phyloP scores from a whole-genome alignment of 2,888 invertebrate genomes.

The Fragum whitleyi region DNA sequence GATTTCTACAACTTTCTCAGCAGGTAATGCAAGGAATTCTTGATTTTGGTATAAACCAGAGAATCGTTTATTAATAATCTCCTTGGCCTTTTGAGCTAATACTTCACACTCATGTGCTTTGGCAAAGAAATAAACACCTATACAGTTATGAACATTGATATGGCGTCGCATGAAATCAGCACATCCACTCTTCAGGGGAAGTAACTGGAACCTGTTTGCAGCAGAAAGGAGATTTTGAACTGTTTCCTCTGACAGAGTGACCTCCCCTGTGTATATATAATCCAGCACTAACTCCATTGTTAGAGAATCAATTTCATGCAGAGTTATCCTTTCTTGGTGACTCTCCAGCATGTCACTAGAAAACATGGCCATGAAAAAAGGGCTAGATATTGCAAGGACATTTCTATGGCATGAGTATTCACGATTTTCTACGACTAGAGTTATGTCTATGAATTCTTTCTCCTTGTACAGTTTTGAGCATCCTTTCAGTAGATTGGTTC shows the following conservation, averaged over 20 bases:
- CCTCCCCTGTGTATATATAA: slow-evolving; percentile 83
- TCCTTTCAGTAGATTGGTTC: slow-evolving; percentile 74
- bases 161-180: slow-evolving; percentile 84
- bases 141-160: slow-evolving; percentile 81
- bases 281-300: slow-evolving; percentile 81
- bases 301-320: slow-evolving; percentile 79
- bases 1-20: slow-evolving; percentile 83
- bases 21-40: slow-evolving; percentile 81
- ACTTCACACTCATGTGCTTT: slow-evolving; percentile 82
- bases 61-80: slow-evolving; percentile 80
- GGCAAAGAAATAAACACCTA: slow-evolving; percentile 84
- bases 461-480: slow-evolving; percentile 81
- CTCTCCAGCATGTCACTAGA: slow-evolving; percentile 80
- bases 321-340: slow-evolving; percentile 77
- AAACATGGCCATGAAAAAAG: slow-evolving; percentile 84
- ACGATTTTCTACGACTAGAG: slow-evolving; percentile 73
- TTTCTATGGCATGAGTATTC: slow-evolving; percentile 83
- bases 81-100: slow-evolving; percentile 77
- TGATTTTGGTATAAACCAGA: slow-evolving; percentile 77
- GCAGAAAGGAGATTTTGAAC: slow-evolving; percentile 83
- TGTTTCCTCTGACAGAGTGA: slow-evolving; percentile 79
- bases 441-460: slow-evolving; percentile 82
- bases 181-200: slow-evolving; percentile 81
- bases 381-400: slow-evolving; percentile 83
- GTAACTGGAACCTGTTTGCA: slow-evolving; percentile 83